Evolutionary conservation across 2,797 vertebrate species (phyloP).

Genomic region (Kryptolebias ocellatus): DNA sequence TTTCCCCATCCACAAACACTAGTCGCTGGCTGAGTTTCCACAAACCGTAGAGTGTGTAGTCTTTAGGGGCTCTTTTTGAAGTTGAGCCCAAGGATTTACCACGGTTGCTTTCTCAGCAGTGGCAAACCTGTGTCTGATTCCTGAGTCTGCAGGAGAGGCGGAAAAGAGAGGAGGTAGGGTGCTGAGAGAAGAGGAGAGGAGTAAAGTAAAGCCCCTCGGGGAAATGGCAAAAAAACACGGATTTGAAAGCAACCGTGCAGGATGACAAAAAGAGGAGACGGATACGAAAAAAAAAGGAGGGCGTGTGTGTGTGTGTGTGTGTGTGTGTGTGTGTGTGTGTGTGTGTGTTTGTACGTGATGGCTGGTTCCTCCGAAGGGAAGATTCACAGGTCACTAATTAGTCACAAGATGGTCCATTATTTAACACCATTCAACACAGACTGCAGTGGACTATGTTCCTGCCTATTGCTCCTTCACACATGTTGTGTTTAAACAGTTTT

Average conservation of each 20-base stretch:
- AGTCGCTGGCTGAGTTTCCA: constrained; percentile 65
- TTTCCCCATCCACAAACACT: constrained; percentile 41
- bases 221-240: constrained; percentile 42
- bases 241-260: constrained; percentile 48
- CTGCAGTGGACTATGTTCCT: constrained; percentile 28
- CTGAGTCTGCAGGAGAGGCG: constrained; percentile 56
- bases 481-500: neutral
- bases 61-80: constrained; percentile 82
- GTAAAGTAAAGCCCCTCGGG: constrained; percentile 55
- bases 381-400: constrained; percentile 66
- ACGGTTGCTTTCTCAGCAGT: constrained; percentile 81
- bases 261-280: constrained; percentile 48
- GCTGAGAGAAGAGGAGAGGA: constrained; percentile 33
- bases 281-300: constrained; percentile 7
- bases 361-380: constrained; percentile 31
- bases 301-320: neutral
- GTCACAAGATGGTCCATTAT: constrained; percentile 59
- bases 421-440: constrained; percentile 41
- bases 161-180: constrained; percentile 30
- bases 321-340: neutral
- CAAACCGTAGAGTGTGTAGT: constrained; percentile 67
- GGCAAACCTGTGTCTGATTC: constrained; percentile 76
- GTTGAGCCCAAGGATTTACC: constrained; percentile 81
- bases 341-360: constrained; percentile 1
- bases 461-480: constrained; percentile 13